A percentile compares a stretch with the other conserved stretches of the same genome.
Evolutionary conservation across 2,888 invertebrate genomes (phyloP).

Genomic region (Perizoma affinitatum): DNA sequence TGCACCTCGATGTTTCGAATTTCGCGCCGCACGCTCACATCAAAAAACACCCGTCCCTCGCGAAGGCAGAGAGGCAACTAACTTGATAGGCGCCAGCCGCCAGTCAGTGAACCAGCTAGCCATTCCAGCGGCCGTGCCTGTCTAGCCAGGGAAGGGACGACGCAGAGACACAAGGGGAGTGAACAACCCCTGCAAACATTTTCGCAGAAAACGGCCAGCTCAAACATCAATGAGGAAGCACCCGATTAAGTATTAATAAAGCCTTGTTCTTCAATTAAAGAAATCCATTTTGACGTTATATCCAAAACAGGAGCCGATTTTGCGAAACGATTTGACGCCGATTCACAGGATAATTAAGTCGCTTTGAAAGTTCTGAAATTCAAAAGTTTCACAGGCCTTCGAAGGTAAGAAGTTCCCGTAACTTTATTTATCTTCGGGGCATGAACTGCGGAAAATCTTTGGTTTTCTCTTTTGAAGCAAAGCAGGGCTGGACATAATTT

Average conservation of each 20-base stretch:
- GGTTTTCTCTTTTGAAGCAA: constrained; percentile 46
- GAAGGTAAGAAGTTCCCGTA: constrained; percentile 46
- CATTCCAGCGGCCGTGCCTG: constrained; percentile 42
- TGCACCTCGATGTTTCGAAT: constrained; percentile 54
- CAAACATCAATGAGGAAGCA: constrained; percentile 67
- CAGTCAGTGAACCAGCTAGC: no score
- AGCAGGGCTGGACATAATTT: constrained; percentile 35
- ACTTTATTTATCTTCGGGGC: constrained; percentile 56
- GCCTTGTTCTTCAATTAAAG: constrained; percentile 57
- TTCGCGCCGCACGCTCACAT: constrained; percentile 59
- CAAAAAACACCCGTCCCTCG: constrained; percentile 52
- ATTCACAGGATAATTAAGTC: constrained; percentile 52
- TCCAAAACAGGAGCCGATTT: constrained; percentile 51
- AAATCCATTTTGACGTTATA: constrained; percentile 54
- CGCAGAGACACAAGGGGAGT: constrained; percentile 48
- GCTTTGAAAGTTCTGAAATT: constrained; percentile 50
- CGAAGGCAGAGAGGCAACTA: constrained; percentile 62
- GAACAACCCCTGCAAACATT: constrained; percentile 55
- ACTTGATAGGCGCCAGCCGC: constrained; percentile 36
- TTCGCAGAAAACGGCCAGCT: constrained; percentile 63
- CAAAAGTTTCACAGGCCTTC: constrained; percentile 43
- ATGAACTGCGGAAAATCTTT: constrained; percentile 49
- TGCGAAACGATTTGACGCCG: constrained; percentile 43
- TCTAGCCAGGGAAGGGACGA: constrained; percentile 69
- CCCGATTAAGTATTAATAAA: constrained; percentile 62